These are phyloP conservation scores for Butorides virescens DNA, from an alignment of 2,113 vertebrate species.

Conservation along the genomic window DNA sequence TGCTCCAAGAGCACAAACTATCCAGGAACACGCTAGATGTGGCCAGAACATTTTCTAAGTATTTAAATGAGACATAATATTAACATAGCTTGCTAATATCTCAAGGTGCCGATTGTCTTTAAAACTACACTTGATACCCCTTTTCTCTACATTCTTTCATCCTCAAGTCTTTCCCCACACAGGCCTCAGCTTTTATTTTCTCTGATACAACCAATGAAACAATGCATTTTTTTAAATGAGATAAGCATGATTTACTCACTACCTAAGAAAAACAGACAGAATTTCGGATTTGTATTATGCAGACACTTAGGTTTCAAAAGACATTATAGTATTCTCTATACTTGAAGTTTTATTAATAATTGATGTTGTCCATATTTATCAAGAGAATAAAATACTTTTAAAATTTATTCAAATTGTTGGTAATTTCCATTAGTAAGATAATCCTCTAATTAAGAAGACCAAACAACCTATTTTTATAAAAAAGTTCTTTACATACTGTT, in stretches of 20 bases:
- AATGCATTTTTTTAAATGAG: not conserved
- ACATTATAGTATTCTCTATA: not conserved
- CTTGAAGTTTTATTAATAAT: not conserved
- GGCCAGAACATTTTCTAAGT: not conserved
- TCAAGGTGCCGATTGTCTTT: not conserved
- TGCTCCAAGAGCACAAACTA: not conserved
- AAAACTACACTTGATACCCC: not conserved
- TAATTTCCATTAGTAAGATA: not conserved
- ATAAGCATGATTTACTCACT: not conserved
- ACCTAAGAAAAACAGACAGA: not conserved
- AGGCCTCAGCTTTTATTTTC: not conserved
- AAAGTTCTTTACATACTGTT: conserved; percentile 74
- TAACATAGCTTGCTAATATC: not conserved
- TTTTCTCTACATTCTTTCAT: not conserved
- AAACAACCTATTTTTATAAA: not conserved
- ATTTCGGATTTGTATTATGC: not conserved
- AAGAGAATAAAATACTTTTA: not conserved
- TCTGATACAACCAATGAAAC: not conserved
- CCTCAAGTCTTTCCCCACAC: not conserved
- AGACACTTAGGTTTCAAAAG: not conserved
- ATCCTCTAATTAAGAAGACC: not conserved
- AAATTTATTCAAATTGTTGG: not conserved
- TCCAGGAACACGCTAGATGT: not conserved
- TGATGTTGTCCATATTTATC: not conserved
- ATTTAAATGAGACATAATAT: not conserved